phyloP scores from a whole-genome alignment of 2,888 invertebrate species.

The Lysandra coridon region DNA sequence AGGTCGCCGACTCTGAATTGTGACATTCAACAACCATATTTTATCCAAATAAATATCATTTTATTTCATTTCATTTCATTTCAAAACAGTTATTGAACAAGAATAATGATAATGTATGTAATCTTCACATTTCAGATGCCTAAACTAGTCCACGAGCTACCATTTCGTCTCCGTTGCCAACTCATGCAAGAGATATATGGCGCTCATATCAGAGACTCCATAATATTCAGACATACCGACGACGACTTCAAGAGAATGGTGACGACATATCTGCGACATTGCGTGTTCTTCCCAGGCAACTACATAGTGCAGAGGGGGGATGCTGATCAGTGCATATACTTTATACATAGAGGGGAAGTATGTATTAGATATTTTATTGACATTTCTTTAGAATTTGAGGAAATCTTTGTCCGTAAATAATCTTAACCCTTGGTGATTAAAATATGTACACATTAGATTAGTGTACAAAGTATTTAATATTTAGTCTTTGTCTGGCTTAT shows the following conservation, averaged over 20 bases:
- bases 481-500: too few relatives aligned
- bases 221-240: constrained; percentile 74
- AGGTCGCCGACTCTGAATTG: too few relatives aligned
- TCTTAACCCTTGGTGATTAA: too few relatives aligned
- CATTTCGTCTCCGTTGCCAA: constrained; percentile 70
- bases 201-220: constrained; percentile 68
- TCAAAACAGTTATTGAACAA: too few relatives aligned
- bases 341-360: constrained; percentile 79
- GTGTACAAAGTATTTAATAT: too few relatives aligned
- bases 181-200: constrained; percentile 77
- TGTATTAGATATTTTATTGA: neutral
- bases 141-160: constrained; percentile 59
- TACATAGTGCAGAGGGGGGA: constrained; percentile 80
- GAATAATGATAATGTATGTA: too few relatives aligned
- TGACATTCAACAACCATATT: too few relatives aligned
- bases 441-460: too few relatives aligned
- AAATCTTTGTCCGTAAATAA: too few relatives aligned
- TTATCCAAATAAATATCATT: too few relatives aligned
- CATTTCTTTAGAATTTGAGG: too few relatives aligned
- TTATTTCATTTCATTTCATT: too few relatives aligned
- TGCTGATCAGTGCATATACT: constrained; percentile 78
- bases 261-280: constrained; percentile 71
- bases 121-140: constrained; percentile 59
- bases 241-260: constrained; percentile 75
- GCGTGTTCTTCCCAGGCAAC: constrained; percentile 78